These are phyloP conservation scores for Parauchenoglanis ngamensis DNA, from an alignment of 2,797 vertebrate genomes.

Conservation along the genomic window DNA sequence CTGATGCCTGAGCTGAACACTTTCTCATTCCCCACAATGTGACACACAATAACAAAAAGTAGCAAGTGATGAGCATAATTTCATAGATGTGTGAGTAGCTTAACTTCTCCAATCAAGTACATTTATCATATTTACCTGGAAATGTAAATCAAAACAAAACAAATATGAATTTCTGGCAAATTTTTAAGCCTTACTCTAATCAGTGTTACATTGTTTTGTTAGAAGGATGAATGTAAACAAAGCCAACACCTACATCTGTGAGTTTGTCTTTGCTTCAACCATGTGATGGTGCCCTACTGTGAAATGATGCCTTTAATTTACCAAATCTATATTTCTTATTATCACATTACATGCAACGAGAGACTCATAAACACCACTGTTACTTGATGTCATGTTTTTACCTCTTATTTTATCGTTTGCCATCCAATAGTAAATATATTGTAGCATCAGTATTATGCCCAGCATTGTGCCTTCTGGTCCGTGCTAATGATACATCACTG, in stretches of 20 bases:
- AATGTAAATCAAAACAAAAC: background rate
- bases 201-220: background rate
- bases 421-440: background rate
- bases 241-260: background rate
- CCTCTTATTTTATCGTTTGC: background rate
- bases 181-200: too few species aligned
- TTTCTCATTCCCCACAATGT: constrained; percentile 54
- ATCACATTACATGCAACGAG: background rate
- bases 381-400: background rate
- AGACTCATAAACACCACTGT: background rate
- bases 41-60: constrained; percentile 50
- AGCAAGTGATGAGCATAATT: background rate
- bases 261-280: background rate
- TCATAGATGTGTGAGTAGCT: background rate
- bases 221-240: background rate
- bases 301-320: background rate
- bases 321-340: background rate
- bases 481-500: background rate
- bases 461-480: background rate
- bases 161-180: background rate
- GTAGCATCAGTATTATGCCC: background rate
- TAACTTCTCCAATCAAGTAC: background rate
- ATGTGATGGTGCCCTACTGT: background rate
- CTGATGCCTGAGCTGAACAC: constrained; percentile 53
- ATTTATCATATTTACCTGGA: background rate